Conservation (phyloP, 2,113 vertebrate species). For the Sander vitreus region DNA sequence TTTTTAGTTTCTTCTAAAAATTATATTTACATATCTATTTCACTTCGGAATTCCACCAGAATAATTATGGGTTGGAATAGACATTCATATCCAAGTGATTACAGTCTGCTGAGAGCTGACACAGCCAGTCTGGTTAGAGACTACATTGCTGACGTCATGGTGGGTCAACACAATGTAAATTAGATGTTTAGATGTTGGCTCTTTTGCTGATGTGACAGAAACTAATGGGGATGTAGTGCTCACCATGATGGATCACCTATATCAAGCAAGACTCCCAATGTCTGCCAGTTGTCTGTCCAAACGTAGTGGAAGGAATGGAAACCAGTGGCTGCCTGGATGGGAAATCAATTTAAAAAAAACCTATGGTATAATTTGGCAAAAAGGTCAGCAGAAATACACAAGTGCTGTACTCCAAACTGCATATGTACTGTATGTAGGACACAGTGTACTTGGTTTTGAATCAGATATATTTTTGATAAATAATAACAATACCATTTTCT, state of each 20-base stretch:
- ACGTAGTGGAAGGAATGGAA: slow-evolving; percentile 2
- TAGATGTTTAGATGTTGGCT: slow-evolving; percentile 14
- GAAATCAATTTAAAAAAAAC: slow-evolving; percentile 37
- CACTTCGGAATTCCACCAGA: neutral
- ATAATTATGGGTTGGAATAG: slow-evolving; percentile 9
- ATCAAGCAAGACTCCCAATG: neutral
- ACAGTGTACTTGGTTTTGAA: neutral
- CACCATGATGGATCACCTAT: slow-evolving; percentile 22
- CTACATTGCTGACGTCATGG: neutral
- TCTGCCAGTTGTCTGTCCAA: slow-evolving; percentile 15
- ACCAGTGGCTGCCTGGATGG: neutral
- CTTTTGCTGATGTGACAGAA: slow-evolving; percentile 21
- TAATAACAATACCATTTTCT: neutral
- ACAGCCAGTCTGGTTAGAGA: neutral
- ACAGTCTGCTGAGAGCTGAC: slow-evolving; percentile 19
- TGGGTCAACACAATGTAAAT: slow-evolving; percentile 33
- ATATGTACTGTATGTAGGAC: neutral
- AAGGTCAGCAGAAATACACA: slow-evolving; percentile 24
- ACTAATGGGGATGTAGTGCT: neutral
- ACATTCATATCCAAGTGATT: slow-evolving; percentile 13
- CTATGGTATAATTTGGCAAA: slow-evolving; percentile 17
- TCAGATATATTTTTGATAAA: neutral
- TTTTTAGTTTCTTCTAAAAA: neutral
- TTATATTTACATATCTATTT: neutral
- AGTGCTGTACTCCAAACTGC: neutral